These are phyloP conservation scores for Carpatolechia fugitivella DNA, from an alignment of 2,888 invertebrate species.

Conservation along the genomic window DNA sequence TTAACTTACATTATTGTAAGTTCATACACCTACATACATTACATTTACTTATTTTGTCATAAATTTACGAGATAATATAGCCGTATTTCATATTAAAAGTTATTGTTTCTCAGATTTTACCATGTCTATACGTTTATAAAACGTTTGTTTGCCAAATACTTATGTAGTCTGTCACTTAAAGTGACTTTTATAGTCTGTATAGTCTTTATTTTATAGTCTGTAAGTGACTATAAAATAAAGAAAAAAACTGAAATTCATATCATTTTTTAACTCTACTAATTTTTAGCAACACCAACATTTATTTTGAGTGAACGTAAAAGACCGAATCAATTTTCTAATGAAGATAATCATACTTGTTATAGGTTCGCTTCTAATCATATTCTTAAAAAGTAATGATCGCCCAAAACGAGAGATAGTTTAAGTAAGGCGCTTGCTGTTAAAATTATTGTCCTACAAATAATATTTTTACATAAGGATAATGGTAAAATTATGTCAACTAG, in stretches of 20 bases:
- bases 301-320: too few species aligned
- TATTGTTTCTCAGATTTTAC: too few species aligned
- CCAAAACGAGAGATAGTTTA: constrained; percentile 31
- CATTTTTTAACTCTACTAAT: too few species aligned
- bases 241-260: not conserved
- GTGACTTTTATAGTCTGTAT: not conserved
- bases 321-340: too few species aligned
- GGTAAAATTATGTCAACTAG: constrained; percentile 23
- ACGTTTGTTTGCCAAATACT: constrained; percentile 11
- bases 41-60: too few species aligned
- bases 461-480: constrained; percentile 22
- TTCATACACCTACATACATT: not conserved
- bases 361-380: too few species aligned
- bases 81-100: too few species aligned
- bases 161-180: constrained; percentile 1
- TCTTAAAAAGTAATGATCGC: too few species aligned
- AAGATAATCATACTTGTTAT: too few species aligned
- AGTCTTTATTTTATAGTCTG: not conserved
- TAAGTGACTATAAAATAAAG: not conserved
- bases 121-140: constrained; percentile 10
- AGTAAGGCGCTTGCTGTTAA: constrained; percentile 33
- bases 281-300: too few species aligned
- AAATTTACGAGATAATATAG: too few species aligned
- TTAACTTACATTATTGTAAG: not conserved
- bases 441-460: constrained; percentile 26